A percentile compares a stretch with the other conserved stretches of the same genome.
Conservation (phyloP, 2,888 invertebrate genomes). For the Bellardia pandia region DNA sequence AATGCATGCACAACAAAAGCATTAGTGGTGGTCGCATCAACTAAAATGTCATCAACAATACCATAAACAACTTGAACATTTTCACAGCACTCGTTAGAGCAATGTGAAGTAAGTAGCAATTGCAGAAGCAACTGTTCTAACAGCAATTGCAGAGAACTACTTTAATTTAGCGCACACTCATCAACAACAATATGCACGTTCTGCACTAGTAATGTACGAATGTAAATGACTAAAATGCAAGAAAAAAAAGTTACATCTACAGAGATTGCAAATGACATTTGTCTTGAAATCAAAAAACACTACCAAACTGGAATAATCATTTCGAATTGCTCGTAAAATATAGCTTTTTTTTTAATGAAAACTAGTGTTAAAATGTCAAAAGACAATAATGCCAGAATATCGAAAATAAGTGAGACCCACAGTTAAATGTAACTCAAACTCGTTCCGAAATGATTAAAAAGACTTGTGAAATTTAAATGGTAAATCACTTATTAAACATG, state of each 20-base stretch:
- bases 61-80: constrained; percentile 47
- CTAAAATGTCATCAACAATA: constrained; percentile 66
- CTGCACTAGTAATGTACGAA: neutral
- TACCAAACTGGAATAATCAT: constrained; percentile 21
- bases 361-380: neutral
- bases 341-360: neutral
- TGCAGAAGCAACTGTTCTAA: neutral
- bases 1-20: constrained; percentile 48
- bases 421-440: too few species aligned
- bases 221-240: constrained; percentile 43
- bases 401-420: too few species aligned
- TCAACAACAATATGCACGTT: constrained; percentile 26
- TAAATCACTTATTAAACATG: too few species aligned
- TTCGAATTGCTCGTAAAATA: constrained; percentile 20
- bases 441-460: too few species aligned
- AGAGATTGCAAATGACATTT: constrained; percentile 50
- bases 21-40: constrained; percentile 66
- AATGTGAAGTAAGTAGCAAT: constrained; percentile 23
- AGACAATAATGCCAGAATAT: too few species aligned
- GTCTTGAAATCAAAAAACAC: constrained; percentile 6
- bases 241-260: constrained; percentile 5
- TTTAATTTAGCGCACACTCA: constrained; percentile 23
- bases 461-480: too few species aligned
- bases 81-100: constrained; percentile 17
- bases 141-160: constrained; percentile 30